Evolutionary conservation across 2,888 invertebrate genomes (phyloP).

Genomic region (Prosapia bicincta): DNA sequence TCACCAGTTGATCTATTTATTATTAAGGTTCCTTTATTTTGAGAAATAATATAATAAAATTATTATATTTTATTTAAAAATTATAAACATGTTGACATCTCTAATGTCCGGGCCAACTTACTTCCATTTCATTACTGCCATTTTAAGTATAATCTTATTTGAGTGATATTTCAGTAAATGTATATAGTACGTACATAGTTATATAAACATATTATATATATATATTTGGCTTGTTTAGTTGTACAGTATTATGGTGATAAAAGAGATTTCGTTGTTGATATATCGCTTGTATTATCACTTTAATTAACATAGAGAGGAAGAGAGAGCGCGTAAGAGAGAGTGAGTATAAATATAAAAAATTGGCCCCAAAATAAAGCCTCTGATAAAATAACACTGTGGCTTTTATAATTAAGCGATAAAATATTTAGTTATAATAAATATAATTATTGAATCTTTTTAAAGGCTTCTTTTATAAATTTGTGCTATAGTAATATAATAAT

Average conservation of each 20-base stretch:
- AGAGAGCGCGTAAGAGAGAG: no score
- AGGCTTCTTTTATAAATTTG: no score
- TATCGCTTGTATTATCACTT: not conserved
- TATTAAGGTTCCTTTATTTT: no score
- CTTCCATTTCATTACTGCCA: not conserved
- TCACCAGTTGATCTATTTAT: no score
- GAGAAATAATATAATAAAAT: no score
- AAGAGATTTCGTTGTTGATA: not conserved
- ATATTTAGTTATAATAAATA: no score
- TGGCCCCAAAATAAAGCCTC: not conserved
- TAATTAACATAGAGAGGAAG: not conserved
- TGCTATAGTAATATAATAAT: no score
- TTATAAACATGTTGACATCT: not conserved
- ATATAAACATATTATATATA: no score
- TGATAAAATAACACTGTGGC: not conserved
- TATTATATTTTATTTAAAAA: no score
- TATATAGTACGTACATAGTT: not conserved
- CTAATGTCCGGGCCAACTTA: not conserved
- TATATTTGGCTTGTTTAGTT: not conserved
- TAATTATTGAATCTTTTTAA: no score
- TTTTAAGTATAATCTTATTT: not conserved
- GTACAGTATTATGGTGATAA: not conserved
- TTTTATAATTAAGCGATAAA: not conserved
- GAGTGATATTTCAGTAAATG: not conserved
- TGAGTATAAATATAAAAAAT: not conserved